Evolutionary conservation across 1,140 invertebrate species (phyloP), one percentile per base, ranked within the genome.

Genomic region (Cydia fagiglandana): DNA sequence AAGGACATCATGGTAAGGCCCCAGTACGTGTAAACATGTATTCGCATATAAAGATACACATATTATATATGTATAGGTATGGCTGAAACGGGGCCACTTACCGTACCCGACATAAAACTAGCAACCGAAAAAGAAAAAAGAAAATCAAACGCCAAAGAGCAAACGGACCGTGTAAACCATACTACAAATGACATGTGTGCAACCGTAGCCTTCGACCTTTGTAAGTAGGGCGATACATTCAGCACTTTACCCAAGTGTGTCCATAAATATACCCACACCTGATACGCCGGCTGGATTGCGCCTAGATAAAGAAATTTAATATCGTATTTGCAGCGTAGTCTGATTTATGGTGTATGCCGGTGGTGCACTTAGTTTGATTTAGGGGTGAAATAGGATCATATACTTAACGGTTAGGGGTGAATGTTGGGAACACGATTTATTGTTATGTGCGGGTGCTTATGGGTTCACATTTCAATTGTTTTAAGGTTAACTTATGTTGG

Each of bases 241-340:
- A 83, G 76, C 78, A 84, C 84, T 70, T 88, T 84, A 80, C 80
- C 76, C 89, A 86, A 82, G 79, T 90, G 84, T 82, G 82, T 79
- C 64, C 84, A 84, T 89, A 90, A 89, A 90, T 89, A 86, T 82
- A 86, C 74, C 78, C 88, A 81, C 88, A 91, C 88, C 88, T 91
- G 88, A 84, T 87, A 85, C 17, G 66, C 81, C 81, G 80, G 82
- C 80, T 86, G 83, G 30, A 88, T 89, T 83, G 83, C 79, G 83
- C 80, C 77, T 85, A 85, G 83, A 87, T 89, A 87, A 89, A 88
- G 87, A 88, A 88, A 89, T 86, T 88, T 86, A 82, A 84, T 88
- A 87, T 88, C 81, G 82, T 80, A 83, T 81, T 79, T 78, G 78
- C 78, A 75, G 77, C 73, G 61, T 75, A 73, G 34, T 75, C 81